phyloP scores from a whole-genome alignment of 2,888 invertebrate species.

The Caenorhabditis macrosperma region DNA sequence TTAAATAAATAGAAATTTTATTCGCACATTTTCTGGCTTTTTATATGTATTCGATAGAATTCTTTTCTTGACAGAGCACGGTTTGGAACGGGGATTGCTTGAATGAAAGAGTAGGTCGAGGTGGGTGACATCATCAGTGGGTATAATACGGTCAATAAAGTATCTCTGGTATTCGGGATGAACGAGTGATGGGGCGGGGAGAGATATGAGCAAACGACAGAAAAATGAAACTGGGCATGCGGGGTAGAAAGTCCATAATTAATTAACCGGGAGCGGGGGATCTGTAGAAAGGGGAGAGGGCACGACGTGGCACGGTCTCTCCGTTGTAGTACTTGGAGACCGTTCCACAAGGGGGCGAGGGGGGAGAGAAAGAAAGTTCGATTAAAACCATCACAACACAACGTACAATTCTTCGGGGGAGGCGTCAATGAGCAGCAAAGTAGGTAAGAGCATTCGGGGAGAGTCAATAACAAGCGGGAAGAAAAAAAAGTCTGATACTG shows the following conservation, averaged over 20 bases:
- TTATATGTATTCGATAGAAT: constrained; percentile 42
- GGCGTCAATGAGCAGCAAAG: constrained; percentile 55
- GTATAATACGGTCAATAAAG: constrained; percentile 45
- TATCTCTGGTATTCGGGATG: constrained; percentile 16
- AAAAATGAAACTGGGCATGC: constrained; percentile 30
- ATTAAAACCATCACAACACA: constrained; percentile 58
- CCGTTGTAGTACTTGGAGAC: constrained; percentile 26
- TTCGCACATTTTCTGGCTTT: constrained; percentile 54
- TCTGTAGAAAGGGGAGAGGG: constrained; percentile 13
- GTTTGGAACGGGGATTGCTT: constrained; percentile 20
- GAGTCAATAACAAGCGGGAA: constrained; percentile 40
- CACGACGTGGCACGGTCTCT: constrained; percentile 13
- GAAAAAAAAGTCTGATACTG: constrained; percentile 34
- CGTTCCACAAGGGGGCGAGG: background rate
- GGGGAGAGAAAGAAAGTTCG: constrained; percentile 37
- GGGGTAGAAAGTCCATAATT: constrained; percentile 16
- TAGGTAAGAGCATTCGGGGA: constrained; percentile 49
- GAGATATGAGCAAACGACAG: constrained; percentile 47
- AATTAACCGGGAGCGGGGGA: constrained; percentile 32
- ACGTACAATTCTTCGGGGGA: constrained; percentile 54
- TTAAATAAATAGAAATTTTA: constrained; percentile 45
- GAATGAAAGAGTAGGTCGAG: constrained; percentile 16
- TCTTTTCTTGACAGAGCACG: constrained; percentile 24
- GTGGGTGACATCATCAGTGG: constrained; percentile 44
- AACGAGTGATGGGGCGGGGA: constrained; percentile 2